Evolutionary conservation across 2,797 vertebrate species (phyloP).

Genomic region (Enteromius radiatus): DNA sequence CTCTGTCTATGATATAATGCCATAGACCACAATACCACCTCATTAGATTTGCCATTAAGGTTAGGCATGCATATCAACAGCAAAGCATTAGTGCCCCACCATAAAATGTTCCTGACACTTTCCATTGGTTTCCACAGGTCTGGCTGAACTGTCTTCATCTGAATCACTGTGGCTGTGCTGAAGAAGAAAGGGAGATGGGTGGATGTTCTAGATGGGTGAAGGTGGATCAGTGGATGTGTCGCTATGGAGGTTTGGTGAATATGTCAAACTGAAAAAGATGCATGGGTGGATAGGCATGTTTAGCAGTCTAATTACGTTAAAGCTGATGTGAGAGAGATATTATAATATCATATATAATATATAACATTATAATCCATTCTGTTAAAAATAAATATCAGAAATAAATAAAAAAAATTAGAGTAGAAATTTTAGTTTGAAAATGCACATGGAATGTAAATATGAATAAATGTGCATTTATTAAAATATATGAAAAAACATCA

Average conservation of each 20-base stretch:
- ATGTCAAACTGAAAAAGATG: not conserved
- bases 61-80: not conserved
- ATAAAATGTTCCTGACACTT: slow-evolving; percentile 6
- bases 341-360: not conserved
- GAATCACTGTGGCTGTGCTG: not conserved
- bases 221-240: not conserved
- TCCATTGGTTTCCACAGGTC: slow-evolving; percentile 1
- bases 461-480: too few relatives aligned
- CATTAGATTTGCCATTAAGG: slow-evolving; percentile 8
- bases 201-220: not conserved
- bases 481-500: not conserved
- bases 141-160: not conserved
- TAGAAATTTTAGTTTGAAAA: not conserved
- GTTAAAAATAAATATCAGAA: not conserved
- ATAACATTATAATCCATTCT: not conserved
- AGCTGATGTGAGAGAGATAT: not conserved
- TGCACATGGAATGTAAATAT: not conserved
- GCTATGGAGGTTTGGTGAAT: not conserved
- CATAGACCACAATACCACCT: not conserved
- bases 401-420: too few relatives aligned
- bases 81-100: not conserved
- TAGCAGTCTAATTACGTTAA: not conserved
- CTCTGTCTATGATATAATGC: not conserved
- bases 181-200: not conserved
- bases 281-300: not conserved